A percentile compares a stretch with the other conserved stretches of the same genome.
These are phyloP conservation scores for Oligia latruncula DNA, from an alignment of 2,888 invertebrate species.

Conservation along the genomic window DNA sequence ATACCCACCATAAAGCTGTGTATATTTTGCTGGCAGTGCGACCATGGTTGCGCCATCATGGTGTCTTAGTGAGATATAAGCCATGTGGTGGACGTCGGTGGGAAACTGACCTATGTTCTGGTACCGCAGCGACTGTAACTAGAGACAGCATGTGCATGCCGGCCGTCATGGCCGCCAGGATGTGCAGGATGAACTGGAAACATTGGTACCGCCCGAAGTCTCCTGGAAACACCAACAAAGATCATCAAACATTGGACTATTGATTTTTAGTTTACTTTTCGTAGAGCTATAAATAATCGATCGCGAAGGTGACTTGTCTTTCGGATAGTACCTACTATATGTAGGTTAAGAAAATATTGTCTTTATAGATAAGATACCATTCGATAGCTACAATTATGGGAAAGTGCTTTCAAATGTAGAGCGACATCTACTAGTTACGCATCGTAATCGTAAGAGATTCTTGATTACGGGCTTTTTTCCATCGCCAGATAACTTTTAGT, in stretches of 20 bases:
- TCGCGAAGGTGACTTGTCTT: slow-evolving; percentile 7
- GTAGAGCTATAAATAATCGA: slow-evolving; percentile 33
- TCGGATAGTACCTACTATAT: slow-evolving; percentile 10
- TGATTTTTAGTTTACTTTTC: slow-evolving; percentile 13
- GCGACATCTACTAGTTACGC: neutral
- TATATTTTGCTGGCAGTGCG: neutral
- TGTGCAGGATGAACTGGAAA: slow-evolving; percentile 94
- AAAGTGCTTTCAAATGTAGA: slow-evolving; percentile 38
- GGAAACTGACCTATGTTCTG: slow-evolving; percentile 91
- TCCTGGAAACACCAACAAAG: slow-evolving; percentile 87
- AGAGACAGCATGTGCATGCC: slow-evolving; percentile 95
- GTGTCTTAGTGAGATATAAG: neutral
- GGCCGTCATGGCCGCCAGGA: slow-evolving; percentile 94
- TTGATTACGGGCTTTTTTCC: neutral
- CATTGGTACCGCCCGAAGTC: slow-evolving; percentile 96
- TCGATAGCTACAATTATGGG: slow-evolving; percentile 21
- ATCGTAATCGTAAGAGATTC: slow-evolving; percentile 7
- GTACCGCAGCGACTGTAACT: slow-evolving; percentile 95
- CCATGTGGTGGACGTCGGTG: slow-evolving; percentile 34
- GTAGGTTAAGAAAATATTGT: slow-evolving; percentile 52
- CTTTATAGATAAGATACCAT: slow-evolving; percentile 42
- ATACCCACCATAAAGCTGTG: neutral
- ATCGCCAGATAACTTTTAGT: no score
- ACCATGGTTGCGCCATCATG: neutral
- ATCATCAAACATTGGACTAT: slow-evolving; percentile 26